Evolutionary conservation across 1,140 invertebrate genomes (phyloP), one percentile per base, ranked within the genome.

Genomic region (Cotesia chilonis): DNA sequence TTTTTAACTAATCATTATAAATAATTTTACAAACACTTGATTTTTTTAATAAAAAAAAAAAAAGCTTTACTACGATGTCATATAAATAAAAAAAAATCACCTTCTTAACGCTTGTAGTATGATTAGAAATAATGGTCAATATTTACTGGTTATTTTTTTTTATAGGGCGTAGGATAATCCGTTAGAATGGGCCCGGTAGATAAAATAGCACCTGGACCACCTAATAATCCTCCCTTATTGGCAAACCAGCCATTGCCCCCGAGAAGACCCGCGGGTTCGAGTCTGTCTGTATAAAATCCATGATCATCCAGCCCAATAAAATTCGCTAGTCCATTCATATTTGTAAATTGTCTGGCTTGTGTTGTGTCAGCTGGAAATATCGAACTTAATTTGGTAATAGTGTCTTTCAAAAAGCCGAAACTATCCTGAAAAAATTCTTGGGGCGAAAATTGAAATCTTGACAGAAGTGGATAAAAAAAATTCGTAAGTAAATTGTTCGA

Each of bases 181-280:
- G 84, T 85, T 5, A 84, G 73, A 0, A 84, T 52, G 67, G 81
- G 82, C 3, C 84, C 83, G 0, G 84, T 84, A 0, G 84, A 84
- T 0, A 83, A 51, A 76, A 84, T 78, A 0, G 81, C 81, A 1
- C 83, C 84, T 10, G 84, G 83, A 5, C 81, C 82, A 4, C 83
- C 83, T 0, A 84, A 73, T 67, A 85, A 76, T 7, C 83, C 83
- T 1, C 83, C 84, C 55, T 85, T 84, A 52, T 84, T 84, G 3
- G 83, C 77, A 28, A 84, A 78, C 83, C 82, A 85, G 12, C 83
- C 83, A 41, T 85, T 85, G 4, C 84, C 84, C 10, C 76, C 78
- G 17, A 84, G 73, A 67, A 84, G 77, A 5, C 83, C 83, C n/a
- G 75, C 79, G 0, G 79, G 77, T n/a, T 84, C 80, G 3, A 80